phyloP scores from a whole-genome alignment of 2,797 vertebrate genomes.

The Sebastes oblongus region DNA sequence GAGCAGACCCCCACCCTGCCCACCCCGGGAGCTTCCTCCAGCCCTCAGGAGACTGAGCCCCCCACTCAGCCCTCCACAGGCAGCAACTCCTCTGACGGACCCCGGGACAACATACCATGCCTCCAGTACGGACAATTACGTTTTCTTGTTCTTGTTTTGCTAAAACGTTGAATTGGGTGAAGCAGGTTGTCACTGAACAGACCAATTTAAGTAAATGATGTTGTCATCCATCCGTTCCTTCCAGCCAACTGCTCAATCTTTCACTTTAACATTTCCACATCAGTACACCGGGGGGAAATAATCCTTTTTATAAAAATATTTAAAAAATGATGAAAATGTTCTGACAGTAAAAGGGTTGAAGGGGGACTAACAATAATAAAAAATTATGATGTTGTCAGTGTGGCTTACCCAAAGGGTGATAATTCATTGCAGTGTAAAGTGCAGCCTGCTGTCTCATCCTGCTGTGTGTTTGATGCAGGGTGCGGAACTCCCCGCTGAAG shows the following conservation, averaged over 20 bases:
- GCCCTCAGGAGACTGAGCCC: constrained; percentile 86
- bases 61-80: constrained; percentile 88
- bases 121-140: constrained; percentile 85
- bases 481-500: constrained; percentile 93
- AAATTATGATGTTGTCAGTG: constrained; percentile 9
- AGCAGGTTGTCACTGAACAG: background rate
- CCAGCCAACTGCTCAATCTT: background rate
- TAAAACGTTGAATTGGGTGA: background rate
- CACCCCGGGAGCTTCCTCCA: constrained; percentile 85
- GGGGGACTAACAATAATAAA: constrained; percentile 5
- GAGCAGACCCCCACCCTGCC: constrained; percentile 88
- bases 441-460: constrained; percentile 30
- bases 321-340: constrained; percentile 9
- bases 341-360: constrained; percentile 10
- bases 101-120: constrained; percentile 93
- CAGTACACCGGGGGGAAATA: constrained; percentile 3
- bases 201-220: background rate
- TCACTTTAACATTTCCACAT: background rate
- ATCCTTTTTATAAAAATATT: constrained; percentile 2
- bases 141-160: background rate
- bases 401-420: constrained; percentile 19
- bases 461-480: constrained; percentile 82
- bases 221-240: background rate
- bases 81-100: constrained; percentile 90
- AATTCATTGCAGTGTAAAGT: constrained; percentile 24